These are phyloP conservation scores for Drosophila orena DNA, from an alignment of 1,140 invertebrate genomes.

Conservation along the genomic window DNA sequence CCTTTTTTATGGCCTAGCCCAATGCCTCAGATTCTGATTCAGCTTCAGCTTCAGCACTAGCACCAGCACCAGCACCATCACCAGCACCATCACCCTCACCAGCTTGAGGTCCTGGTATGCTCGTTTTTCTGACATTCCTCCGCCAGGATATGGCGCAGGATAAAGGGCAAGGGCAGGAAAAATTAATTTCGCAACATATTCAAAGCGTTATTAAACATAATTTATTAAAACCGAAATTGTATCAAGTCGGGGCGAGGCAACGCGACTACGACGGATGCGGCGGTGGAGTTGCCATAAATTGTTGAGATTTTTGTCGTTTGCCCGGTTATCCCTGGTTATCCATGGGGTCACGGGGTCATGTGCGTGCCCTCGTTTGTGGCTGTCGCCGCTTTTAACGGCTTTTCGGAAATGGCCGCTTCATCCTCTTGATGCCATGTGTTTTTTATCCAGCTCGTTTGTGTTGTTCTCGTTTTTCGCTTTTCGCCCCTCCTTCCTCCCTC, in stretches of 20 bases:
- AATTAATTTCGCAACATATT: conserved; percentile 84
- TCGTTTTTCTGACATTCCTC: conserved; percentile 14
- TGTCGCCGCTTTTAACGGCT: conserved; percentile 56
- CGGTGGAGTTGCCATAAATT: conserved; percentile 58
- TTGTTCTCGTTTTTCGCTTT: conserved; percentile 7
- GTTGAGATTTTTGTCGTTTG: conserved; percentile 64
- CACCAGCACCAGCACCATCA: too few species aligned
- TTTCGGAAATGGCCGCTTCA: conserved; percentile 55
- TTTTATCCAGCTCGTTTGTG: conserved; percentile 31
- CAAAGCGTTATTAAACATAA: conserved; percentile 84
- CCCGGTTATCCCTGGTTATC: conserved; percentile 28
- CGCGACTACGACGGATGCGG: neutral
- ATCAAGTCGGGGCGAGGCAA: conserved; percentile 58
- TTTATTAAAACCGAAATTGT: conserved; percentile 84
- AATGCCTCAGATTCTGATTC: conserved; percentile 38
- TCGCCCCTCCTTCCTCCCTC: too few species aligned
- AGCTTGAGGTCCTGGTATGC: conserved; percentile 2
- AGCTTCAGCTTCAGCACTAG: neutral
- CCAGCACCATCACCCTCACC: neutral
- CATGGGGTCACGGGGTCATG: conserved; percentile 59
- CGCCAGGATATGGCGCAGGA: conserved; percentile 27
- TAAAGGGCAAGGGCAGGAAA: conserved; percentile 55
- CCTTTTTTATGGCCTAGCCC: conserved; percentile 78
- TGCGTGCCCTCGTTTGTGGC: conserved; percentile 58
- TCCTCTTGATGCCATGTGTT: conserved; percentile 31